Base-by-base conservation (phyloP, 2,888 invertebrate genomes). In the Abscondita cerata region DNA sequence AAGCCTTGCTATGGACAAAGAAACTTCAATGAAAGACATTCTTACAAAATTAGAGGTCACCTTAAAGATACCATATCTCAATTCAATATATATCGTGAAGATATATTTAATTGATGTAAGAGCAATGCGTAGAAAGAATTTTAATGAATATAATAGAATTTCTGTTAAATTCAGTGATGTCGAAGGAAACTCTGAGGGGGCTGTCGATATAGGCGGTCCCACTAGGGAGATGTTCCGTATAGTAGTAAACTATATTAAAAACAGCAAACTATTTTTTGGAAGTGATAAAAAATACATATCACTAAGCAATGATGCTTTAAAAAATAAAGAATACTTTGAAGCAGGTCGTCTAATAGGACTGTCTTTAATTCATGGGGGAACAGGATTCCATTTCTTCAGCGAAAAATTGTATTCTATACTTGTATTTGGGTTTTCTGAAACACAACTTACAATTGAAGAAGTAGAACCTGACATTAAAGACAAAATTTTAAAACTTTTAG, bases 121-220 rank as follows among this genome's bases (percentile, higher is more conserved):
- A 50, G 33, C 50, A 25, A 25, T 50, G 13, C 8, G 33, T 12
- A 11, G 50, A 16, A 50, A 50, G 31, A 50, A n/a, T 12, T n/a
- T n/a, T 50, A 20, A 25, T 47, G 20, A 19, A 19, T 47, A 20
- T 47, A 19, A 47, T 25, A 47, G 25, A 47, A 47, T 47, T 20
- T 47, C 47, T 47, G 47, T 47, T 12, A 47, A n/a, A n/a, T n/a
- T n/a, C 31, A 48, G 31, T 51, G 16, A 51, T n/a, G 36, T 51
- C 16, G 51, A 51, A 51, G 51, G 51, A 19, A 51, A 34, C n/a
- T 34, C 36, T 12, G 66, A 69, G 63, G 68, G 68, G 25, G 69
- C 69, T 11, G 59, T 69, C 31, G 69, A 69, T 61, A 51, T 53
- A 34, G 66, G 69, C 34, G 69, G 69, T 41, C 69, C 69, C 3